Evolutionary conservation across 2,113 vertebrate genomes (phyloP).

Genomic region (Paradisaea rubra): DNA sequence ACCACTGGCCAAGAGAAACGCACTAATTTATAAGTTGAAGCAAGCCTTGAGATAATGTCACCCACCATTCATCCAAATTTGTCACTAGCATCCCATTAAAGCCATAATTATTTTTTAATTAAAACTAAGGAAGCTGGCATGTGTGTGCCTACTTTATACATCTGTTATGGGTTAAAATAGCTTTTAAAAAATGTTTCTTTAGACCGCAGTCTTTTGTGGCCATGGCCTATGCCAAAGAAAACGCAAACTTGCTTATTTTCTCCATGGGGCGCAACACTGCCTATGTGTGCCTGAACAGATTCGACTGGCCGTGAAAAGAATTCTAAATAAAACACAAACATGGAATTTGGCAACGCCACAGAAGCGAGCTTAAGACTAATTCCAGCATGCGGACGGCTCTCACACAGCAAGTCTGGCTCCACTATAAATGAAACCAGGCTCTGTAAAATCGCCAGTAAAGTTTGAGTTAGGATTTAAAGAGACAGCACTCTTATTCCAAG

Average conservation of each 20-base stretch:
- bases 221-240: conserved; percentile 79
- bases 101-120: conserved; percentile 85
- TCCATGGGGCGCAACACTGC: conserved; percentile 78
- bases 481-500: conserved; percentile 67
- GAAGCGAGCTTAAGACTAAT: conserved; percentile 84
- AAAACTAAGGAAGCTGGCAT: conserved; percentile 82
- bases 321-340: conserved; percentile 88
- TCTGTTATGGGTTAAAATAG: conserved; percentile 86
- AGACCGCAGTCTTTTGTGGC: conserved; percentile 82
- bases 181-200: conserved; percentile 79
- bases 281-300: conserved; percentile 79
- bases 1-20: conserved; percentile 69
- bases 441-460: conserved; percentile 85
- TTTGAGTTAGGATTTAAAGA: conserved; percentile 82
- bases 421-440: conserved; percentile 92
- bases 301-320: conserved; percentile 86
- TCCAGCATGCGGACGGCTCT: conserved; percentile 83
- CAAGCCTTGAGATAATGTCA: conserved; percentile 78
- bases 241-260: conserved; percentile 84
- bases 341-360: conserved; percentile 84
- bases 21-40: conserved; percentile 72
- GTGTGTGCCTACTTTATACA: conserved; percentile 78
- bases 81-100: conserved; percentile 82
- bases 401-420: conserved; percentile 88
- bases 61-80: conserved; percentile 80